Evolutionary conservation across 2,888 invertebrate species (phyloP), one percentile per base, ranked within the genome.

Genomic region (Nymphalis polychloros): DNA sequence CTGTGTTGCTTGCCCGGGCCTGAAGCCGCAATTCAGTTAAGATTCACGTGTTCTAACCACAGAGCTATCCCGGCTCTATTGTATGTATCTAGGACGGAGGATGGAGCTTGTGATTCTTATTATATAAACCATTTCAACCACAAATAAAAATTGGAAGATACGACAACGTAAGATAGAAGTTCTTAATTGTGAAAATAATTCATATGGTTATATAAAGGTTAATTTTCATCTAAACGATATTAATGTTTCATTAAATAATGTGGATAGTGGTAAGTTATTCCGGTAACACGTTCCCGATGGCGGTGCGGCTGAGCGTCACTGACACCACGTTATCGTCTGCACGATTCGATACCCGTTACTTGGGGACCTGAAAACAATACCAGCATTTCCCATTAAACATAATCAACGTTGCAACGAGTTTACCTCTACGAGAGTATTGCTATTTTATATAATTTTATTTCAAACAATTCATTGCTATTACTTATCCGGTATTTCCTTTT

Each of bases 271-370:
- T 52, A 60, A 60, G 60, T 52, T 65, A 60, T 65, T 52, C 41
- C 20, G 35, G 49, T 55, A 52, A 55, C 55, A 55, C 35, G 41
- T 57, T 59, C 59, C 53, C 61, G 64, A 57, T 16, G 53, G 53
- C 47, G 31, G 27, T 31, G 60, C 47, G 60, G 60, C 46, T 46
- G 35, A 10, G 48, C 61, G 49, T 48, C 48, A 64, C 57, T 27
- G 64, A 53, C 35, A 49, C 55, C 48, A 55, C 64, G 61, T 67
- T 65, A 69, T 66, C 71, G 60, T 53, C 57, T 20, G 64, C 69
- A 69, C 64, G 69, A 69, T 63, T 66, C 69, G 64, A 19, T 60
- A 49, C 63, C 71, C 69, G 71, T 71, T 71, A 69, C 57, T 64
- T 53, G 64, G 47, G 52, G 59, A 60, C 47, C 48, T 47, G 23